phyloP scores from a whole-genome alignment of 2,888 invertebrate genomes.

The Tetramorium bicarinatum region DNA sequence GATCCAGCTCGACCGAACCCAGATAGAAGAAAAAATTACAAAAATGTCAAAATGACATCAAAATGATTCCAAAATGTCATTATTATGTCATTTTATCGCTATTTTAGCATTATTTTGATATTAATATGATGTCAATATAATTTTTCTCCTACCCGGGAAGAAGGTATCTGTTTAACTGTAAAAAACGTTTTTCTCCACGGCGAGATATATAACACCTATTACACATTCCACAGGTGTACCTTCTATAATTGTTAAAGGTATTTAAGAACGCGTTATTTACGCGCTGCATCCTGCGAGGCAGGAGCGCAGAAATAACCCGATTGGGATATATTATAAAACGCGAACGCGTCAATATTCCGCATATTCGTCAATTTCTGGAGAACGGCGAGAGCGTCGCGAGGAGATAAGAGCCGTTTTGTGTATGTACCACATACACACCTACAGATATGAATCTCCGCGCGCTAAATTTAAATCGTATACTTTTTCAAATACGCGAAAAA shows the following conservation, averaged over 20 bases:
- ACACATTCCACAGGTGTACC: slow-evolving; percentile 22
- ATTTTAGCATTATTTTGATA: too few relatives aligned
- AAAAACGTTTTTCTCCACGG: background rate
- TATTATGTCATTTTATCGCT: too few relatives aligned
- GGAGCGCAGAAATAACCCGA: background rate
- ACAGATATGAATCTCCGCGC: background rate
- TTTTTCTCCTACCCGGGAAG: too few relatives aligned
- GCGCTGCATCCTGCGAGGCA: background rate
- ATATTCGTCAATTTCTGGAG: background rate
- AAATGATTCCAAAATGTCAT: too few relatives aligned
- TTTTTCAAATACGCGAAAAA: background rate
- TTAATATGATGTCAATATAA: too few relatives aligned
- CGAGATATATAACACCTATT: background rate
- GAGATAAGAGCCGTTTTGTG: background rate
- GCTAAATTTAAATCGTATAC: background rate
- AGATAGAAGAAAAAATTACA: too few relatives aligned
- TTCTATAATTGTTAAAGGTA: slow-evolving; percentile 15
- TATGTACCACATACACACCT: background rate
- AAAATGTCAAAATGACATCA: too few relatives aligned
- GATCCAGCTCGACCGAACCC: too few relatives aligned
- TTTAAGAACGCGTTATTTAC: slow-evolving; percentile 17
- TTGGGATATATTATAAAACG: slow-evolving; percentile 7
- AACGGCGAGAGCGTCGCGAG: background rate
- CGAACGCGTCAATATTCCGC: background rate
- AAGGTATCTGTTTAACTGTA: background rate